Evolutionary conservation across 2,113 vertebrate species (phyloP).

Genomic region (Phrynocephalus versicolor): DNA sequence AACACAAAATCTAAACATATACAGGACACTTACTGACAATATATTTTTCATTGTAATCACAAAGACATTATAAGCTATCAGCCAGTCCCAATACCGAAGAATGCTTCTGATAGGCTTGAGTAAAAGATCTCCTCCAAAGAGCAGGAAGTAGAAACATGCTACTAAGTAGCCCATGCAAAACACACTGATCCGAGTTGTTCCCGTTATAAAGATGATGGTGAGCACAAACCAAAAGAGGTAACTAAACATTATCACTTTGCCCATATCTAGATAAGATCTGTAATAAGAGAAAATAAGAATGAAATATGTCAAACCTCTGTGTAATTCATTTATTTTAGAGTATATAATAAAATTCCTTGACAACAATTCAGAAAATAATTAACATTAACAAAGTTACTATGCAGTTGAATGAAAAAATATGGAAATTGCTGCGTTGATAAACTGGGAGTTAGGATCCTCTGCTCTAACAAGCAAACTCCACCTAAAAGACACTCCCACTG

Average conservation of each 20-base stretch:
- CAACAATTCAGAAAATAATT: not conserved
- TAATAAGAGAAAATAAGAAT: slow-evolving; percentile 37
- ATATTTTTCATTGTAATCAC: slow-evolving; percentile 99
- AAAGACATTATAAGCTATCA: slow-evolving; percentile 97
- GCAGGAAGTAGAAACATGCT: slow-evolving; percentile 98
- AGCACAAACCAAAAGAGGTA: slow-evolving; percentile 99
- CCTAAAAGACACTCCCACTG: not conserved
- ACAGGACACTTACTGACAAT: slow-evolving; percentile 83
- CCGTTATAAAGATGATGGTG: slow-evolving; percentile 98
- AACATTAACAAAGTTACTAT: not conserved
- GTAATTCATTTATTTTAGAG: not conserved
- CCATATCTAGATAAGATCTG: slow-evolving; percentile 98
- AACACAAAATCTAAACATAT: not conserved
- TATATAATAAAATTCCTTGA: not conserved
- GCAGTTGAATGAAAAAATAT: not conserved
- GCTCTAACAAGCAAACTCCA: not conserved
- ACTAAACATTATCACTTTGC: slow-evolving; percentile 97
- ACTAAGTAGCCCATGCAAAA: slow-evolving; percentile 99
- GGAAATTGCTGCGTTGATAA: too few species aligned
- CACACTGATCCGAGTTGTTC: slow-evolving; percentile 95
- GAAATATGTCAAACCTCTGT: not conserved
- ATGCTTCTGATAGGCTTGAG: slow-evolving; percentile 96
- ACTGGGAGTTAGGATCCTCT: not conserved
- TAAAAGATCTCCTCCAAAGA: slow-evolving; percentile 92
- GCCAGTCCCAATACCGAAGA: slow-evolving; percentile 96